Evolutionary conservation across 2,113 vertebrate genomes (phyloP).

Genomic region (Dipodomys merriami): DNA sequence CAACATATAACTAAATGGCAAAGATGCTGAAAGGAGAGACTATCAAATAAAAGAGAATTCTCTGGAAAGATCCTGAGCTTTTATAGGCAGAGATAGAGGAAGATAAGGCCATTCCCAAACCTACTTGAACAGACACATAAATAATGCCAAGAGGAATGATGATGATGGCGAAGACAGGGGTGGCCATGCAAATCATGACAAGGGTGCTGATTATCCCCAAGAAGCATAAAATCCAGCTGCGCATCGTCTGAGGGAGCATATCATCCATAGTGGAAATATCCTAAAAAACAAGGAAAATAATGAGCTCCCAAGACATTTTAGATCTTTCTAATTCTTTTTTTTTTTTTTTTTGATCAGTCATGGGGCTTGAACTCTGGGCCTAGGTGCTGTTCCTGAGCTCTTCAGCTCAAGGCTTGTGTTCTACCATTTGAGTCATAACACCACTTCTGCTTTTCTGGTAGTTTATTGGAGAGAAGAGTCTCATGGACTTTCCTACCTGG

Average conservation of each 20-base stretch:
- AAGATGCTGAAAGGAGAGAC: background rate
- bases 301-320: background rate
- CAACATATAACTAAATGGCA: background rate
- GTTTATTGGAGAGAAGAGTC: too few relatives aligned
- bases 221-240: conserved; percentile 91
- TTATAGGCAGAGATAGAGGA: background rate
- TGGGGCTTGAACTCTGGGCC: too few relatives aligned
- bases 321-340: background rate
- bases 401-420: too few relatives aligned
- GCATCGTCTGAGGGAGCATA: conserved; percentile 91
- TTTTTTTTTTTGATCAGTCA: too few relatives aligned
- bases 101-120: background rate
- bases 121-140: conserved; percentile 94
- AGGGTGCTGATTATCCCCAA: conserved; percentile 92
- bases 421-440: too few relatives aligned
- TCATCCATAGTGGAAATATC: conserved; percentile 96
- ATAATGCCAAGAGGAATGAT: conserved; percentile 90
- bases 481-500: too few relatives aligned
- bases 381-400: too few relatives aligned
- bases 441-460: too few relatives aligned
- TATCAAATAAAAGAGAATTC: background rate
- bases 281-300: conserved; percentile 79
- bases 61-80: background rate
- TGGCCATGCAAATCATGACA: conserved; percentile 92
- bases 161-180: conserved; percentile 88